A percentile compares a stretch with the other conserved stretches of the same genome.
These are phyloP conservation scores for Orthonevra nobilis DNA, from an alignment of 2,888 invertebrate genomes.

Conservation along the genomic window DNA sequence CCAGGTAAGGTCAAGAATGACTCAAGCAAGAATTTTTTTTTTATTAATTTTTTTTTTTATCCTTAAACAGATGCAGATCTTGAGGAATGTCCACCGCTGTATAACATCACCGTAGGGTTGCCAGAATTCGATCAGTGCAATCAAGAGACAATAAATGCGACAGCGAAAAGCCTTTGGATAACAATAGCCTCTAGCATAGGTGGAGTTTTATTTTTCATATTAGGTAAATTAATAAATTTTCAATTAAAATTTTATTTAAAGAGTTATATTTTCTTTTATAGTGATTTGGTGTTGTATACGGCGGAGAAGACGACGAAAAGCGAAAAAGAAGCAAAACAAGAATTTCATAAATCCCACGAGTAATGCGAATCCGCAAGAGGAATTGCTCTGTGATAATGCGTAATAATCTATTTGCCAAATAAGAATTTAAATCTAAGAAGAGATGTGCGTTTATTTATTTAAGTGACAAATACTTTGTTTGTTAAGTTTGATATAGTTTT, in stretches of 20 bases:
- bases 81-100: slow-evolving; percentile 76
- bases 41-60: slow-evolving; percentile 19
- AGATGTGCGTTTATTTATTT: background rate
- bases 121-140: slow-evolving; percentile 74
- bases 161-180: slow-evolving; percentile 75
- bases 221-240: slow-evolving; percentile 73
- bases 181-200: slow-evolving; percentile 74
- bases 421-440: background rate
- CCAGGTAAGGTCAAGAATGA: slow-evolving; percentile 73
- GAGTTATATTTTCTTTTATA: slow-evolving; percentile 44
- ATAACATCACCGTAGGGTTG: slow-evolving; percentile 76
- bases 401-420: slow-evolving; percentile 11
- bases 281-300: slow-evolving; percentile 75
- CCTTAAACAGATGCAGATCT: slow-evolving; percentile 73
- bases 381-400: slow-evolving; percentile 60
- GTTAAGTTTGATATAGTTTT: too few species aligned
- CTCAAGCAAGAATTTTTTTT: too few species aligned
- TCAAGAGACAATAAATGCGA: slow-evolving; percentile 71
- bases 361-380: slow-evolving; percentile 41
- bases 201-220: slow-evolving; percentile 72
- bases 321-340: slow-evolving; percentile 63
- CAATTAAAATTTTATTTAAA: background rate
- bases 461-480: background rate
- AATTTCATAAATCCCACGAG: slow-evolving; percentile 49
- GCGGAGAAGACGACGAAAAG: slow-evolving; percentile 74